Evolutionary conservation across 2,888 invertebrate species (phyloP), one percentile per base, ranked within the genome.

Genomic region (Archips xylosteana): DNA sequence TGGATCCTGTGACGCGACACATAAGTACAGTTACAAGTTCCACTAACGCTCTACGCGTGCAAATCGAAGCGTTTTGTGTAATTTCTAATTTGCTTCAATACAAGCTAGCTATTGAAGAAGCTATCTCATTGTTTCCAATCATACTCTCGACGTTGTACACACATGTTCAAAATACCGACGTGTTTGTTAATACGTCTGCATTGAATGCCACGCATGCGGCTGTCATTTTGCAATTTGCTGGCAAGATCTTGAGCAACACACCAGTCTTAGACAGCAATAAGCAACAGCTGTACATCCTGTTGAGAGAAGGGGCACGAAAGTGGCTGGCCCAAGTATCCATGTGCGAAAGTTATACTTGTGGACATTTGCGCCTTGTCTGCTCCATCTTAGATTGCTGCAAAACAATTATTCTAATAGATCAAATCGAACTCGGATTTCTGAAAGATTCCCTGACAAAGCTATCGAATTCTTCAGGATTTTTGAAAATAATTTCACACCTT

Each of bases 21-120:
- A 86, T 96, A 62, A 95, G 90, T 78, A 95, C 95, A 75, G 87
- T 86, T 76, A 91, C 95, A 0, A 89, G 92, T 75, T 94, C 95
- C 70, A 91, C 92, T 12, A 94, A 94, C 82, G 95, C 95, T 3
- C 82, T 96, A 63, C 91, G 90, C 76, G 85, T 96, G 75, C 97
- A 97, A 88, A 96, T 95, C 39, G 97, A 97, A 91, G 92, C 95
- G 59, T 94, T 96, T 75, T 94, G 95, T 82, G 89, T 96, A 51
- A 94, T 96, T 86, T 92, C 95, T 45, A 93, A 95, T 74, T 87
- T 96, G 36, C 77, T 96, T 6, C 88, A 93, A 78, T 96, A 95
- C 82, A 93, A 92, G 42, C 82, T 96, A 54, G 93, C 92, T 0
- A 79, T 90, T 54, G 92, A 95, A 60, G 85, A 93, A 76, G 90